Evolutionary conservation across 2,797 vertebrate genomes (phyloP).

Genomic region (Ammospiza maritima): DNA sequence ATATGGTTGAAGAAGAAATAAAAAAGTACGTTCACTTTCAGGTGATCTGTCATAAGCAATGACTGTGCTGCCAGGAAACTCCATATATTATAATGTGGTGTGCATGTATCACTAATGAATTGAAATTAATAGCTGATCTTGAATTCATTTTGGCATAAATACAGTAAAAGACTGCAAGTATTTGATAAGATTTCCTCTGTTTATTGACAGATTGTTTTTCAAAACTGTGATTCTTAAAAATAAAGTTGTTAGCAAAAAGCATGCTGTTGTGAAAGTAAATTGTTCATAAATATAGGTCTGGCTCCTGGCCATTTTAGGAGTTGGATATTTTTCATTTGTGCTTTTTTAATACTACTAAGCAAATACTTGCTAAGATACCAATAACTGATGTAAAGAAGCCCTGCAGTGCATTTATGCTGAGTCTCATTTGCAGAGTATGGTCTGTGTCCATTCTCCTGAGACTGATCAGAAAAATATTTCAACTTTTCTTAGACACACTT

Average conservation of each 20-base stretch:
- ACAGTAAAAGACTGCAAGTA: neutral
- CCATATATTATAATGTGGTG: too few species aligned
- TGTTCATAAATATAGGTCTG: neutral
- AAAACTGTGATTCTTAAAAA: neutral
- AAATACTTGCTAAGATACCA: neutral
- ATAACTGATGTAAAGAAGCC: neutral
- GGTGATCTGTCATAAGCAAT: neutral
- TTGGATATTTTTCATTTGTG: neutral
- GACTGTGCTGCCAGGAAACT: neutral
- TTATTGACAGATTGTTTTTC: neutral
- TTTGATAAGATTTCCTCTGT: neutral
- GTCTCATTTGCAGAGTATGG: neutral
- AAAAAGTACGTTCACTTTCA: conserved; percentile 86
- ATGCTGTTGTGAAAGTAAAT: neutral
- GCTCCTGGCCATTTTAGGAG: neutral
- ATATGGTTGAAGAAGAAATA: conserved; percentile 97
- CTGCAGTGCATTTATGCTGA: fast-evolving
- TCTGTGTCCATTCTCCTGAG: fast-evolving
- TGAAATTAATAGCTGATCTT: neutral
- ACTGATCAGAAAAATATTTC: neutral
- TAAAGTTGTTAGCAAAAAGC: neutral
- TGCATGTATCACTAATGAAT: fast-evolving
- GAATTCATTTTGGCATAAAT: neutral
- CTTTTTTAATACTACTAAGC: neutral
- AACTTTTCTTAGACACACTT: fast-evolving